Conservation (phyloP, 2,888 invertebrate genomes). For the Parasteatoda lunata region DNA sequence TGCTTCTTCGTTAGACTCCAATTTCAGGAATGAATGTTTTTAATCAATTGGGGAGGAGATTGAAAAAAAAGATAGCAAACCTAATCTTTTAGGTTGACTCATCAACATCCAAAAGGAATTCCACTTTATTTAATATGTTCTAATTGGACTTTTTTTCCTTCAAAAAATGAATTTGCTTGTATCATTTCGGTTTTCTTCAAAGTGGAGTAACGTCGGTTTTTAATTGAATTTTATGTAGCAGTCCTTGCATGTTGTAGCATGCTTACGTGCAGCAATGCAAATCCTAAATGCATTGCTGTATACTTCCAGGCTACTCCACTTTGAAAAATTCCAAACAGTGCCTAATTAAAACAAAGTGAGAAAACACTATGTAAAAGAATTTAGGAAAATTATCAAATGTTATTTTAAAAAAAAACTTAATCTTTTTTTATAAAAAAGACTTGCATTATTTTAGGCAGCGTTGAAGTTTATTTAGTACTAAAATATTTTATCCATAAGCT, state of each 20-base stretch:
- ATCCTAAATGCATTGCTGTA: no score
- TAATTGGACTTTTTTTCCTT: no score
- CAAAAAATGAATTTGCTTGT: no score
- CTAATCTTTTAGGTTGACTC: neutral
- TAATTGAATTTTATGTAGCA: neutral
- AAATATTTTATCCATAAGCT: constrained; percentile 44
- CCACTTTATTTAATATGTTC: no score
- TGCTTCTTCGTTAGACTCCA: constrained; percentile 65
- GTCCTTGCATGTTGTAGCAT: neutral
- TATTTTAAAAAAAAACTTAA: constrained; percentile 32
- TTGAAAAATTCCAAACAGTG: constrained; percentile 61
- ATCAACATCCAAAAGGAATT: no score
- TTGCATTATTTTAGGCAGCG: constrained; percentile 30
- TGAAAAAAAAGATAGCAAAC: neutral
- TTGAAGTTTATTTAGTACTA: constrained; percentile 34
- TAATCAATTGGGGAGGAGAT: constrained; percentile 20
- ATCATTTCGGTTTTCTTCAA: constrained; percentile 52
- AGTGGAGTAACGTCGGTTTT: constrained; percentile 46
- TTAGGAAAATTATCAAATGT: constrained; percentile 47
- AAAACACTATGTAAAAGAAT: constrained; percentile 54
- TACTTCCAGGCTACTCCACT: neutral
- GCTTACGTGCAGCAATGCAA: neutral
- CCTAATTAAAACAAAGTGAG: constrained; percentile 62
- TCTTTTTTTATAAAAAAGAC: constrained; percentile 14
- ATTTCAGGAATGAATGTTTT: constrained; percentile 37